Percentiles rank a stretch among this genome's conserved stretches.
phyloP scores from a whole-genome alignment of 2,113 vertebrate species.

The Perccottus glenii region DNA sequence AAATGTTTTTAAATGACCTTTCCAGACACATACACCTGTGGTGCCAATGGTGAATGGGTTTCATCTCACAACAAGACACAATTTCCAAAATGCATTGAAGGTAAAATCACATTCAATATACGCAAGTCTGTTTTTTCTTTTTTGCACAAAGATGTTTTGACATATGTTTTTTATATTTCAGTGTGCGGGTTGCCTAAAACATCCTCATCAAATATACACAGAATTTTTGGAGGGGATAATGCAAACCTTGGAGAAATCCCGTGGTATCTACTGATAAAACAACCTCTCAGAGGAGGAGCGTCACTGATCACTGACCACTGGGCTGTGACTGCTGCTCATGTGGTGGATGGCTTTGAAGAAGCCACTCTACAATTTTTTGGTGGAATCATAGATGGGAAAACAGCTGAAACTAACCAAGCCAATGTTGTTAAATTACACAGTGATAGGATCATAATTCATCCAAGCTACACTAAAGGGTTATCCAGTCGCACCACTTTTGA shows the following conservation, averaged over 20 bases:
- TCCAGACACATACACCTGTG: conserved; percentile 69
- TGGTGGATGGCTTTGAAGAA: conserved; percentile 55
- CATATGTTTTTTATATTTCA: conserved; percentile 55
- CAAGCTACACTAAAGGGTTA: conserved; percentile 57
- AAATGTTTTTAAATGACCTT: background rate
- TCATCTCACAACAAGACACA: conserved; percentile 32
- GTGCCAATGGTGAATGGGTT: conserved; percentile 63
- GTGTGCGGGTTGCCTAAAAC: conserved; percentile 84
- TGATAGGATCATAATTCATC: conserved; percentile 83
- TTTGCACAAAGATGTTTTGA: background rate
- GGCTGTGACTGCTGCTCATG: conserved; percentile 91
- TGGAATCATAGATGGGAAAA: conserved; percentile 53
- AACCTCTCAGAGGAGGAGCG: conserved; percentile 76
- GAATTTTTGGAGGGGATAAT: conserved; percentile 78
- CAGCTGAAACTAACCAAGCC: background rate
- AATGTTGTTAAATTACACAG: conserved; percentile 14
- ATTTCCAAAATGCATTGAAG: conserved; percentile 70
- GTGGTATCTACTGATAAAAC: conserved; percentile 83
- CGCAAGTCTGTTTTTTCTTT: background rate
- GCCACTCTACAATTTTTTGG: accelerated
- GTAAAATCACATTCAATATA: conserved; percentile 41
- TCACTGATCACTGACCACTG: conserved; percentile 87
- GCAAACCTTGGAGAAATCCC: conserved; percentile 84
- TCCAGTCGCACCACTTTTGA: conserved; percentile 66
- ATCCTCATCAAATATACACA: conserved; percentile 21